Base-by-base conservation (phyloP, 2,888 invertebrate genomes). In the Ophion slaviceki region DNA sequence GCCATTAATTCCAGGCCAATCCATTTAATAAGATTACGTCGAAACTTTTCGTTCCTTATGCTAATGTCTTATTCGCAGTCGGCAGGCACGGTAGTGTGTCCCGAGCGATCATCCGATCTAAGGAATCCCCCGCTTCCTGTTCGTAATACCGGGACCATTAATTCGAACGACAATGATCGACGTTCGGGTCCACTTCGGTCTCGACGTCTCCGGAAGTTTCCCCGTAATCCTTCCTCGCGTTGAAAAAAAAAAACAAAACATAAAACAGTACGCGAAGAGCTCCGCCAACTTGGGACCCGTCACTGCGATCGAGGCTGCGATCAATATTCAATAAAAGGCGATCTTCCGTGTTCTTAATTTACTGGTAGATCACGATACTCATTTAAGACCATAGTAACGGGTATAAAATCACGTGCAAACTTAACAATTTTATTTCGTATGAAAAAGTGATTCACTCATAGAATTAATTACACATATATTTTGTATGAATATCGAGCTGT, bases 81-180 rank as follows among this genome's bases (percentile, higher is more conserved):
- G 14, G 36, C 28, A 47, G 47, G 14, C 11, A 10, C 2, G 47
- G 3, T 61, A 59, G 20, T 77, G 17, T 57, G 24, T 78, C 36
- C 28, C 53, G 36, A 36, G n/a, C 10, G 64, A 75, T 75, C 8
- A 75, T 75, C 75, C 75, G 75, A 64, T 75, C 75, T 62, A 71
- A 64, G 17, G n/a, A 71, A 79, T 71, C 79, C 62, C 14, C 3
- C 47, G 14, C 20, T 53, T 78, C 78, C 78, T 59, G 68, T 68
- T 59, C 68, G 14, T 61, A 59, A 57, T 59, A 20, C 32, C 57
- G 47, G 32, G 28, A 32, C 59, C 17, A 32, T 72, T 68, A 68
- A 68, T 28, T 20, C 67, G 40, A 77, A 64, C 40, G 74, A 45
- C 40, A 28, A 62, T 75, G 74, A 40, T 4, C 20, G 40, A 68